phyloP scores from a whole-genome alignment of 2,797 vertebrate species.

The Pempheris klunzingeri region DNA sequence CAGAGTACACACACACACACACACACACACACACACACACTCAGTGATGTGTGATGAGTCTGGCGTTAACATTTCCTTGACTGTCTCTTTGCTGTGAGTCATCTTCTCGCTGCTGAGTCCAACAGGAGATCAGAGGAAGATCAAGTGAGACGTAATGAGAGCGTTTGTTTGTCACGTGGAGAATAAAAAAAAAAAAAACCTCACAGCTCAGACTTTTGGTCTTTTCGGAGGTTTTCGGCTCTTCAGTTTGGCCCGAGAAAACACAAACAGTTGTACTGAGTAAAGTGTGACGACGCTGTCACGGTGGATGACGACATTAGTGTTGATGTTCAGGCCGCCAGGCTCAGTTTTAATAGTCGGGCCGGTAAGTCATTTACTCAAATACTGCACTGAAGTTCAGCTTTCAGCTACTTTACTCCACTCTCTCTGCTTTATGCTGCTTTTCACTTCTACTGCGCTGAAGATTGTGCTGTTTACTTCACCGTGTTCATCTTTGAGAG shows the following conservation, averaged over 20 bases:
- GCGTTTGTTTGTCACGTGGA: slow-evolving; percentile 62
- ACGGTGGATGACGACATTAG: too few relatives aligned
- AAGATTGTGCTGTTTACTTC: too few relatives aligned
- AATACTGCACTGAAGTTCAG: too few relatives aligned
- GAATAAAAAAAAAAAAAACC: slow-evolving; percentile 34
- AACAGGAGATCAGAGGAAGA: slow-evolving; percentile 58
- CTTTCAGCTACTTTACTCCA: too few relatives aligned
- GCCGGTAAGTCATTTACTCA: too few relatives aligned
- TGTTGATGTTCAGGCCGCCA: too few relatives aligned
- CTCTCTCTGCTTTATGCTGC: too few relatives aligned
- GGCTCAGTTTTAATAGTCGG: too few relatives aligned
- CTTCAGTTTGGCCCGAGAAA: not conserved
- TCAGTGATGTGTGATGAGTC: slow-evolving; percentile 63
- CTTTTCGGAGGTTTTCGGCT: slow-evolving; percentile 56
- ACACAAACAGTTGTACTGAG: too few relatives aligned
- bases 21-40: slow-evolving; percentile 34
- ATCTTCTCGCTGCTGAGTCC: slow-evolving; percentile 66
- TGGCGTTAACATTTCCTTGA: slow-evolving; percentile 70
- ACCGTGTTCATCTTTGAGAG: too few relatives aligned
- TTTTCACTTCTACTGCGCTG: too few relatives aligned
- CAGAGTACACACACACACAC: slow-evolving; percentile 29
- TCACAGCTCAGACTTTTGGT: slow-evolving; percentile 58
- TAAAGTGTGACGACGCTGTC: too few relatives aligned
- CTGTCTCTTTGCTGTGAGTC: slow-evolving; percentile 72
- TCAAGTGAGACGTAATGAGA: slow-evolving; percentile 75